A percentile compares a stretch with the other conserved stretches of the same genome.
Evolutionary conservation across 2,113 vertebrate species (phyloP).

Genomic region (Alethe diademata): DNA sequence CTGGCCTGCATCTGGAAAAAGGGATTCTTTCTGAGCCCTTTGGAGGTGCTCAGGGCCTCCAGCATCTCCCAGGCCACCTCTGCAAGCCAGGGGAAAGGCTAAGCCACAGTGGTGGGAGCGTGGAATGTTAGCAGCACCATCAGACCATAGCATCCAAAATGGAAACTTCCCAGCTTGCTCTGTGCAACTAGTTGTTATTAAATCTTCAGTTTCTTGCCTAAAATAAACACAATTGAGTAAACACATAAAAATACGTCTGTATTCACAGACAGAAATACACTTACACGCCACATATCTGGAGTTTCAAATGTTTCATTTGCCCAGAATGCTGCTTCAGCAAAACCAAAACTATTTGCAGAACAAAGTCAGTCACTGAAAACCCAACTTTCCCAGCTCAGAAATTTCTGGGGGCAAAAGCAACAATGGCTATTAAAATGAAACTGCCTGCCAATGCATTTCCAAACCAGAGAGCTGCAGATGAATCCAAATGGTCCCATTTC

Average conservation of each 20-base stretch:
- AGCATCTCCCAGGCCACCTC: background rate
- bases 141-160: background rate
- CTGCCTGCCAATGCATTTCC: slow-evolving; percentile 22
- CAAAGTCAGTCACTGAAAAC: background rate
- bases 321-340: slow-evolving; percentile 50
- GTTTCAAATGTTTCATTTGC: slow-evolving; percentile 10
- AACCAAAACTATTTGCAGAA: slow-evolving; percentile 62
- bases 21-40: background rate
- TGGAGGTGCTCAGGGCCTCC: background rate
- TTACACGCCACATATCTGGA: slow-evolving; percentile 14
- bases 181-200: background rate
- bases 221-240: slow-evolving; percentile 37
- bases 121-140: background rate
- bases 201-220: slow-evolving; percentile 15
- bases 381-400: slow-evolving; percentile 28
- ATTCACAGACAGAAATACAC: slow-evolving; percentile 8
- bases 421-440: slow-evolving; percentile 12
- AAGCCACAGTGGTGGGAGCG: fast-evolving
- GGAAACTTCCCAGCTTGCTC: slow-evolving; percentile 20
- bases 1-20: background rate
- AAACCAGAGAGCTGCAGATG: slow-evolving; percentile 11
- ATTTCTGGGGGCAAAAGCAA: slow-evolving; percentile 23
- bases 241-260: slow-evolving; percentile 10
- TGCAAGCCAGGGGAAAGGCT: background rate
- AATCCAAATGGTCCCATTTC: background rate